Conservation (phyloP, 2,888 invertebrate genomes). For the Steinernema scapterisci region DNA sequence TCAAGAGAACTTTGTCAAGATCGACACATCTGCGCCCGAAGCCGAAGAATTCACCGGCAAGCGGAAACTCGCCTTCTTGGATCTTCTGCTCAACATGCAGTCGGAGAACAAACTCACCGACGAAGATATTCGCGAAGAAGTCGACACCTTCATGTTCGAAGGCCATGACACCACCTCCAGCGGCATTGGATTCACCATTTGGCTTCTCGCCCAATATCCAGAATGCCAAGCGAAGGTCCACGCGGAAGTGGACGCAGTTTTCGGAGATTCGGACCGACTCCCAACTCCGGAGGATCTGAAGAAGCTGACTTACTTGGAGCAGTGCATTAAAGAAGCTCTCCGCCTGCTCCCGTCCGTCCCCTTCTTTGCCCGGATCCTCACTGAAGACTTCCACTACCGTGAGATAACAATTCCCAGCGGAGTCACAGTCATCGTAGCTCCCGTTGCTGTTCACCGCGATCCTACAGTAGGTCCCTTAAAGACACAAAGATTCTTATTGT, state of each 20-base stretch:
- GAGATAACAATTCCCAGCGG: conserved; percentile 49
- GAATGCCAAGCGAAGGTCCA: conserved; percentile 66
- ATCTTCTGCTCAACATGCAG: conserved; percentile 68
- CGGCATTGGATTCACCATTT: conserved; percentile 68
- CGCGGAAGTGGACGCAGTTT: conserved; percentile 48
- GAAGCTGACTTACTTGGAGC: conserved; percentile 52
- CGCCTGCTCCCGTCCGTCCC: conserved; percentile 59
- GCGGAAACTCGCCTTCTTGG: conserved; percentile 67
- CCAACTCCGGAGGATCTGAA: conserved; percentile 62
- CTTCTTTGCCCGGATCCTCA: conserved; percentile 52
- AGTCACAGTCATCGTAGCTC: conserved; percentile 41
- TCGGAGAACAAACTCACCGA: conserved; percentile 63
- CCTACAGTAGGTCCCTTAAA: conserved; percentile 10
- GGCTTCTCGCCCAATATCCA: conserved; percentile 68
- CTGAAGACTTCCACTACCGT: conserved; percentile 64
- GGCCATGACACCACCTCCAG: conserved; percentile 70
- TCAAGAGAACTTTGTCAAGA: conserved; percentile 55
- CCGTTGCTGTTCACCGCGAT: conserved; percentile 64
- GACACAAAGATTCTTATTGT: not conserved
- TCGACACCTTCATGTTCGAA: conserved; percentile 70
- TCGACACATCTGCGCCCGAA: not conserved
- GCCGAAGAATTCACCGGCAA: not conserved
- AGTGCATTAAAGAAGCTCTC: conserved; percentile 55
- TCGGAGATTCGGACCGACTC: conserved; percentile 47
- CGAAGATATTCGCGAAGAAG: conserved; percentile 69